Percentiles rank a stretch among this genome's conserved stretches.
Conservation (phyloP, 2,113 vertebrate genomes). For the Irena cyanogastra region DNA sequence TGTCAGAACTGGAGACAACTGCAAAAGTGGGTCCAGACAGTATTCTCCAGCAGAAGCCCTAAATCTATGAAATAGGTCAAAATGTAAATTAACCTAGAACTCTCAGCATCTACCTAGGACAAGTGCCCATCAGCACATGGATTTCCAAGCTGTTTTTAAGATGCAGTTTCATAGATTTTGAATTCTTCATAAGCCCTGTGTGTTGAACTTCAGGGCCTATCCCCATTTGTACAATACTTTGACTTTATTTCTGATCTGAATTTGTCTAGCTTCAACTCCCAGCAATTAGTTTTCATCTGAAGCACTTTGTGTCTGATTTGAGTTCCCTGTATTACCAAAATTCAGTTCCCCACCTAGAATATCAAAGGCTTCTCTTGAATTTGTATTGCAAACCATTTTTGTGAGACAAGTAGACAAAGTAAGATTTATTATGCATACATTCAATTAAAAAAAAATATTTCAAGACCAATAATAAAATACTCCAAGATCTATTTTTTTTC, state of each 20-base stretch:
- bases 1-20: not conserved
- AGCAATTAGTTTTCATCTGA: not conserved
- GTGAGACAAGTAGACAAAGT: not conserved
- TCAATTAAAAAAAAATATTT: not conserved
- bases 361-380: not conserved
- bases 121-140: not conserved
- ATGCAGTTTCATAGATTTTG: not conserved
- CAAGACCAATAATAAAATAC: not conserved
- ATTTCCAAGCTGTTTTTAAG: not conserved
- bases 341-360: not conserved
- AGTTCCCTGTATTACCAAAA: not conserved
- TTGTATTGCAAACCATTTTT: not conserved
- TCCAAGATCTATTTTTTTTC: not conserved
- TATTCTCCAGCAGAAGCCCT: constrained; percentile 13
- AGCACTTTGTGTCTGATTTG: not conserved
- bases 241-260: not conserved
- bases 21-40: not conserved
- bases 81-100: constrained; percentile 9
- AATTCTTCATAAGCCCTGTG: not conserved
- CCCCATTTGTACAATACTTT: not conserved
- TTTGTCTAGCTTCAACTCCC: not conserved
- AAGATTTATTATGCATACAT: not conserved
- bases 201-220: not conserved
- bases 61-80: constrained; percentile 18
- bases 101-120: not conserved